phyloP scores from a whole-genome alignment of 1,140 invertebrate genomes.

The Elymnias hypermnestra region DNA sequence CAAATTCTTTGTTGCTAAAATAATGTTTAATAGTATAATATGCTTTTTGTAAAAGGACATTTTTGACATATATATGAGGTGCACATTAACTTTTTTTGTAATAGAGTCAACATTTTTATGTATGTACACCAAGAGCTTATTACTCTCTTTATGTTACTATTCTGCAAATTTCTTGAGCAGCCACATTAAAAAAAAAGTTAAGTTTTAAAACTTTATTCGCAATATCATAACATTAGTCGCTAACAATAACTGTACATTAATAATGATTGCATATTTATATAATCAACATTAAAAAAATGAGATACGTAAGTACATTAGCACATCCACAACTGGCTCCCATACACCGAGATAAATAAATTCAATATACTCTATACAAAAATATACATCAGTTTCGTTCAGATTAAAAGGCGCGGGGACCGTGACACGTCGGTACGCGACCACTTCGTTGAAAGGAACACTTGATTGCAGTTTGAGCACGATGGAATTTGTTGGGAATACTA shows the following conservation, averaged over 20 bases:
- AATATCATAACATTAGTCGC: slow-evolving; percentile 36
- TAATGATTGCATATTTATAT: slow-evolving; percentile 35
- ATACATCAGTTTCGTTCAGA: slow-evolving; percentile 26
- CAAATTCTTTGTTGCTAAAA: too few relatives aligned
- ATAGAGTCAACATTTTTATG: too few relatives aligned
- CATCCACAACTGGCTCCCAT: slow-evolving; percentile 18
- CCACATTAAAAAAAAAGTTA: background rate
- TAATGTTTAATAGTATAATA: too few relatives aligned
- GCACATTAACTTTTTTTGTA: too few relatives aligned
- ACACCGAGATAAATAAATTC: slow-evolving; percentile 38
- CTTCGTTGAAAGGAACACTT: slow-evolving; percentile 36
- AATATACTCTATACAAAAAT: slow-evolving; percentile 54
- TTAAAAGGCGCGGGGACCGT: background rate
- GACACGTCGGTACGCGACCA: background rate
- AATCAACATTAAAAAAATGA: slow-evolving; percentile 41
- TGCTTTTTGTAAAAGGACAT: too few relatives aligned
- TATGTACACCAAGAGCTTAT: too few relatives aligned
- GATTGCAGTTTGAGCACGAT: slow-evolving; percentile 50
- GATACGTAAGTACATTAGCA: slow-evolving; percentile 56
- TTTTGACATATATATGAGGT: too few relatives aligned
- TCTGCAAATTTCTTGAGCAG: too few relatives aligned
- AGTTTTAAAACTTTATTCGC: slow-evolving; percentile 36
- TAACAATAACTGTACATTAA: slow-evolving; percentile 59
- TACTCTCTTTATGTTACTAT: too few relatives aligned
- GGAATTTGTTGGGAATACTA: slow-evolving; percentile 48